Conservation (phyloP, 2,113 vertebrate species). For the Tyrannus savana region DNA sequence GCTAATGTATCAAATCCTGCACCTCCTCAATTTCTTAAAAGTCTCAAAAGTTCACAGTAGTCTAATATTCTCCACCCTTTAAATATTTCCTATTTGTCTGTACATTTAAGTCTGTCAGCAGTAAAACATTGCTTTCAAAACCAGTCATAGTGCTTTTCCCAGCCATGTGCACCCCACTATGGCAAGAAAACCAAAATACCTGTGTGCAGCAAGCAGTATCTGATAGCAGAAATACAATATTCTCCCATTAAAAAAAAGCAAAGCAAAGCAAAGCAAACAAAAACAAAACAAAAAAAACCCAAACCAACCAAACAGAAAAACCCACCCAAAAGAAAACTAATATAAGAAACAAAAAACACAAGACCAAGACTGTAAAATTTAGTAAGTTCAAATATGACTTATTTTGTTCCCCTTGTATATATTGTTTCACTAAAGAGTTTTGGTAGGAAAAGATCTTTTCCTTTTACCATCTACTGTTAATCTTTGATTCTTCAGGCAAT, state of each 20-base stretch:
- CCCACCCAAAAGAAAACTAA: too few species aligned
- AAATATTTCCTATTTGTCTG: background rate
- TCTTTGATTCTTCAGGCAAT: background rate
- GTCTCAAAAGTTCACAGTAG: background rate
- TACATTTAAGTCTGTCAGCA: background rate
- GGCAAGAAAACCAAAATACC: background rate
- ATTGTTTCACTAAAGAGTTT: background rate
- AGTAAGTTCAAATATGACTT: background rate
- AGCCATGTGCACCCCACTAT: background rate
- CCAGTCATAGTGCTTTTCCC: accelerated
- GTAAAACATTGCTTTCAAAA: background rate
- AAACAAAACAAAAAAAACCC: background rate
- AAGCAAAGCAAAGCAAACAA: background rate
- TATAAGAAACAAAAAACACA: accelerated
- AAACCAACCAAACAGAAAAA: background rate
- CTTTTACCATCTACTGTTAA: background rate
- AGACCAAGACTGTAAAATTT: background rate
- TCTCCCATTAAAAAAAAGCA: background rate
- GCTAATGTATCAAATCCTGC: accelerated
- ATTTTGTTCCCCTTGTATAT: background rate
- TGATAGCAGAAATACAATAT: background rate
- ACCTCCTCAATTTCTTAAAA: background rate
- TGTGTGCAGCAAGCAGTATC: background rate
- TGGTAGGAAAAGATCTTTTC: background rate
- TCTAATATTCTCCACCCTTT: background rate